Evolutionary conservation across 35 echinoderm and acorn worm genomes (phyloP), one percentile per base, ranked within the genome.

Genomic region (Amphiura filiformis): DNA sequence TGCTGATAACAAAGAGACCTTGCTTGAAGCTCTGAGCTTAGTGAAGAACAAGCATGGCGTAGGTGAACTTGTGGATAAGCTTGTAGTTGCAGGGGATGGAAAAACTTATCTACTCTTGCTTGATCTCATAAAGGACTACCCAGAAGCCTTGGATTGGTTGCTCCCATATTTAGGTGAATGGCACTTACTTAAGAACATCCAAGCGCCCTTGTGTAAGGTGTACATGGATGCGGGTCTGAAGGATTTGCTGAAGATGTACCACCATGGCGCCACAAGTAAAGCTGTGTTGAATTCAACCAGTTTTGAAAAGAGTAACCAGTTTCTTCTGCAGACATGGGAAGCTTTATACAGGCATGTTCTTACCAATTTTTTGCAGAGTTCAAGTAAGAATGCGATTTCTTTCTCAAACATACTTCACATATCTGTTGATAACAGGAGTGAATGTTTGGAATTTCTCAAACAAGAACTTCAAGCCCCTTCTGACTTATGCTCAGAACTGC

Each of bases 81-180:
- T 91, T 37, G 75, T 91, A 28, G 90, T 91, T 70, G 84, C 84
- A 76, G 90, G 90, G 33, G 90, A 91, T 49, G 49, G 42, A 49
- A 90, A 90, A 37, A 90, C 88, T 3, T 90, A 83, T 76, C 56
- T 65, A 1, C 37, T 78, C 39, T 38, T 84, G 33, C 47, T 83
- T 20, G 13, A 84, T 20, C 38, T 90, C n/a, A 86, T 79, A 39
- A 31, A 17, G 32, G 39, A 38, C 26, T 91, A 91, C 78, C 76
- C 34, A 28, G 81, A 76, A 13, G 89, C 76, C 36, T 65, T 91
- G 37, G 39, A 36, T 0, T 86, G 89, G 89, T 38, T 91, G 57
- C 33, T 90, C 1, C 88, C 88, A 39, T 90, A 40, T 76, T 18
- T 90, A 40, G 65, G 88, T 0, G 88, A 90, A 34, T 90, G 65